Evolutionary conservation across 2,888 invertebrate genomes (phyloP).

Genomic region (Athalia cordata): DNA sequence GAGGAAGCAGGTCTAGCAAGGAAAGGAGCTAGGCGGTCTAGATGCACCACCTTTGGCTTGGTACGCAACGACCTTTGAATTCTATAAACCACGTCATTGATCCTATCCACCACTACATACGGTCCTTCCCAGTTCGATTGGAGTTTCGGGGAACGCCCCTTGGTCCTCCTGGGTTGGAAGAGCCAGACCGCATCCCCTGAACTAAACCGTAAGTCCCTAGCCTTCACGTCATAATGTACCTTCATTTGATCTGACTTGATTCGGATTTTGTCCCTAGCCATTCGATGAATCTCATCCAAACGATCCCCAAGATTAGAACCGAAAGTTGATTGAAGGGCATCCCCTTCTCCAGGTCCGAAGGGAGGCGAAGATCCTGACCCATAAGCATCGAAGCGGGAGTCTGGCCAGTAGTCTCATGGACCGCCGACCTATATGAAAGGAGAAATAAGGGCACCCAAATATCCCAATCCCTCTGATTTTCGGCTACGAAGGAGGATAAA

Average conservation of each 20-base stretch:
- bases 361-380: constrained; percentile 51
- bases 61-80: neutral
- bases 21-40: neutral
- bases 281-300: constrained; percentile 11
- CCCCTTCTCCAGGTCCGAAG: constrained; percentile 46
- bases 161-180: neutral
- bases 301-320: neutral
- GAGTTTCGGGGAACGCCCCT: too few relatives aligned
- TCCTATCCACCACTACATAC: too few relatives aligned
- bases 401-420: constrained; percentile 40
- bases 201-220: neutral
- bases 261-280: neutral
- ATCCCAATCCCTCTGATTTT: constrained; percentile 55
- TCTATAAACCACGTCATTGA: too few relatives aligned
- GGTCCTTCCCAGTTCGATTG: too few relatives aligned
- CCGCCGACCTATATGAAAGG: constrained; percentile 46
- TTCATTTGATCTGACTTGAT: neutral
- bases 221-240: neutral
- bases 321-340: neutral
- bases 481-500: constrained; percentile 48
- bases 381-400: constrained; percentile 46
- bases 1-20: too few relatives aligned
- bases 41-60: neutral
- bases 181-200: neutral
- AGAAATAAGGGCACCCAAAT: constrained; percentile 48